A percentile compares a stretch with the other conserved stretches of the same genome.
Conservation (phyloP, 2,888 invertebrate species). For the Thecophora atra region DNA sequence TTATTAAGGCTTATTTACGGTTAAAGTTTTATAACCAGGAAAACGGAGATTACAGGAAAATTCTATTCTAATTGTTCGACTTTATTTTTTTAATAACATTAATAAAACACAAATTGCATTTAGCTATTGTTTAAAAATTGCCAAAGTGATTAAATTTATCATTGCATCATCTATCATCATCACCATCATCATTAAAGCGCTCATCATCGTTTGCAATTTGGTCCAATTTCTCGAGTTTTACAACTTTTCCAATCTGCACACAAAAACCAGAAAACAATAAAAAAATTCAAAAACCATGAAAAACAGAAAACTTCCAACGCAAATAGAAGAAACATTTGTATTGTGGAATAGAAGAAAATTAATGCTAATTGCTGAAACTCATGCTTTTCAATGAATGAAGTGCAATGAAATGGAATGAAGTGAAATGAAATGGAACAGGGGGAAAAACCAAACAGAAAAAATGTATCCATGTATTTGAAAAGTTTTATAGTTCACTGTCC, state of each 20-base stretch:
- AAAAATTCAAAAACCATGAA: not conserved
- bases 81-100: too few relatives aligned
- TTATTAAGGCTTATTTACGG: too few relatives aligned
- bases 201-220: slow-evolving; percentile 10
- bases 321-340: slow-evolving; percentile 7
- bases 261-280: not conserved
- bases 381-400: not conserved
- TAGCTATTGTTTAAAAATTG: not conserved
- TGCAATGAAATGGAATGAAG: not conserved
- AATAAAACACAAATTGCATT: too few relatives aligned
- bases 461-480: not conserved
- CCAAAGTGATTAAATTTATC: not conserved
- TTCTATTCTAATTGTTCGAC: too few relatives aligned
- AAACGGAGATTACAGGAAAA: too few relatives aligned
- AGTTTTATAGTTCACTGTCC: not conserved
- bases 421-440: not conserved
- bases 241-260: slow-evolving; percentile 2
- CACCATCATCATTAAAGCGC: slow-evolving; percentile 22
- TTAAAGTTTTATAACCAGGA: too few relatives aligned
- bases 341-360: not conserved
- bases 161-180: slow-evolving; percentile 13
- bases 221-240: not conserved
- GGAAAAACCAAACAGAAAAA: not conserved
- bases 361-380: slow-evolving; percentile 23
- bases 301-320: not conserved